Conservation (phyloP, 1,140 invertebrate genomes). For the Panulirus ornatus region DNA sequence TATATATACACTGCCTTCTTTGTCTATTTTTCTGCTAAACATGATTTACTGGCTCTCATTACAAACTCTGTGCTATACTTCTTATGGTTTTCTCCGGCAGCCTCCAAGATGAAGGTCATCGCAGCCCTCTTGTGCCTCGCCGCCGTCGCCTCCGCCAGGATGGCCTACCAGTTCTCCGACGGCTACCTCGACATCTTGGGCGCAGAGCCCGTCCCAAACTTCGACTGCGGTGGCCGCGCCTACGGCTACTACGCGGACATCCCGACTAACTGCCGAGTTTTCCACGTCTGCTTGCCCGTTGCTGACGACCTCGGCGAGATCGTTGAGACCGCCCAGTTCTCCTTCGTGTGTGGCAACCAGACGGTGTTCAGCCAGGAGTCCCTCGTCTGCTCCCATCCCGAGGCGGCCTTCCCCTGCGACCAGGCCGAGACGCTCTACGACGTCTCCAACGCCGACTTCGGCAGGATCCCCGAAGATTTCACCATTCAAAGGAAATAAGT, state of each 20-base stretch:
- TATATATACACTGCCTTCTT: no score
- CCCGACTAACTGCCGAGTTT: slow-evolving; percentile 49
- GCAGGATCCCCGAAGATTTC: slow-evolving; percentile 37
- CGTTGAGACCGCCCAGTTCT: slow-evolving; percentile 47
- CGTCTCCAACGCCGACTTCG: slow-evolving; percentile 60
- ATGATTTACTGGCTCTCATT: no score
- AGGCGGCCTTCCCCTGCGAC: slow-evolving; percentile 56
- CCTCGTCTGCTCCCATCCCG: slow-evolving; percentile 51
- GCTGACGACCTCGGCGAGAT: slow-evolving; percentile 33
- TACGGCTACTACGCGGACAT: slow-evolving; percentile 66
- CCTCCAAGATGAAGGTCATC: slow-evolving; percentile 39
- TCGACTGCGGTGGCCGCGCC: slow-evolving; percentile 43
- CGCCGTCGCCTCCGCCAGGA: slow-evolving; percentile 47
- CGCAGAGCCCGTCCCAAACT: slow-evolving; percentile 35
- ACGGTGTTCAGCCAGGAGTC: slow-evolving; percentile 63
- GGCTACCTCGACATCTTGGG: slow-evolving; percentile 60
- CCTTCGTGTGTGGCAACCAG: slow-evolving; percentile 64
- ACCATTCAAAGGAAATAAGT: no score
- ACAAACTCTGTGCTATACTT: no score
- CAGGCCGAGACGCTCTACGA: slow-evolving; percentile 57
- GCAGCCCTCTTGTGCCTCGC: slow-evolving; percentile 25
- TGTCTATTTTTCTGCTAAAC: no score
- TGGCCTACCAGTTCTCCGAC: slow-evolving; percentile 52
- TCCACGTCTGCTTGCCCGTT: slow-evolving; percentile 55
- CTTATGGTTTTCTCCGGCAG: no score